Conservation (phyloP, 2,888 invertebrate species). For the Lasioglossum vierecki region DNA sequence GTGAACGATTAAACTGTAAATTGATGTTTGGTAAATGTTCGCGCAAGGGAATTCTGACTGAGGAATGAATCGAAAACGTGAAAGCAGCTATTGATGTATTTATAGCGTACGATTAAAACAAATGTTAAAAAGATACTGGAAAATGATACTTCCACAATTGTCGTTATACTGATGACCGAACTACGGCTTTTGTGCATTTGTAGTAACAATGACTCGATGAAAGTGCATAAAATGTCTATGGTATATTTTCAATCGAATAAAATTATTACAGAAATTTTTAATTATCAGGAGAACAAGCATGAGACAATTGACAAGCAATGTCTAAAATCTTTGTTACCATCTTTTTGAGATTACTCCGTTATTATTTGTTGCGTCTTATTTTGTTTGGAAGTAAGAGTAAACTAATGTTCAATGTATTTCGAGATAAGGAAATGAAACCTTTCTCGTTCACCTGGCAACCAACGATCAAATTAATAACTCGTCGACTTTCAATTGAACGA, state of each 20-base stretch:
- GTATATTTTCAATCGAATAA: too few species aligned
- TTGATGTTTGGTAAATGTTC: not conserved
- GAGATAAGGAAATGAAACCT: conserved; percentile 1
- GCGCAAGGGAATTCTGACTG: not conserved
- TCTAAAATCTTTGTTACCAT: too few species aligned
- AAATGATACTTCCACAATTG: not conserved
- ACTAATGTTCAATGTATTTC: not conserved
- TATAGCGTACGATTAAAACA: not conserved
- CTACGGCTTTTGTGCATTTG: not conserved
- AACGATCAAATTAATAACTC: not conserved
- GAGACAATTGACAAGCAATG: too few species aligned
- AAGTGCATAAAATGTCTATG: not conserved
- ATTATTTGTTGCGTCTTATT: not conserved
- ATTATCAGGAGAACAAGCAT: too few species aligned
- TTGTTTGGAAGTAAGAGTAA: not conserved
- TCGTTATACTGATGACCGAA: not conserved
- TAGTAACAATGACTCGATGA: not conserved
- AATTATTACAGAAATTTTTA: too few species aligned
- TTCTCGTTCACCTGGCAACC: not conserved
- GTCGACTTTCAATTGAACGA: not conserved
- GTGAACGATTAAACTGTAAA: not conserved
- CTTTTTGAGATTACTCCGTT: too few species aligned
- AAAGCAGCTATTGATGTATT: not conserved
- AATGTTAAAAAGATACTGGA: not conserved
- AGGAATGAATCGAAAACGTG: not conserved